Evolutionary conservation across 2,888 invertebrate genomes (phyloP).

Genomic region (Cantharis flavilabris): DNA sequence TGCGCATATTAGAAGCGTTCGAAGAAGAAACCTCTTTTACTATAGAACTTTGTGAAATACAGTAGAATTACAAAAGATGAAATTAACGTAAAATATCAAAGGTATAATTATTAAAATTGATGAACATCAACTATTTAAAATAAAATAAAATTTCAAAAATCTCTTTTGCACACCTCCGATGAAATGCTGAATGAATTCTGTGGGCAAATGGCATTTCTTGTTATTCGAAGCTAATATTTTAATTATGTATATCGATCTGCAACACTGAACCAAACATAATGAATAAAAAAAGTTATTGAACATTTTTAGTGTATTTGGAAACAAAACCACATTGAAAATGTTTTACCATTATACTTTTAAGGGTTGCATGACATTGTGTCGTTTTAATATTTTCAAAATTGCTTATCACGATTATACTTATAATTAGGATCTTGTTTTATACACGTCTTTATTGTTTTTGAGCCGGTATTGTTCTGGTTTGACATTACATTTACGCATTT

Average conservation of each 20-base stretch:
- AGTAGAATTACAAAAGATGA: too few relatives aligned
- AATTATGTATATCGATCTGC: neutral
- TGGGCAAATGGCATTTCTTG: neutral
- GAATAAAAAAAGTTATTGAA: neutral
- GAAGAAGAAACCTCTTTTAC: too few relatives aligned
- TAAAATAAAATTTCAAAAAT: neutral
- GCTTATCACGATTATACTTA: constrained; percentile 39
- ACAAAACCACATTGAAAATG: neutral
- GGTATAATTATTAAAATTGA: too few relatives aligned
- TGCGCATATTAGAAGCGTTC: too few relatives aligned
- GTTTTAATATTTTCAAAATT: constrained; percentile 27
- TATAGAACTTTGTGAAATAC: too few relatives aligned
- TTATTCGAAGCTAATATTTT: neutral
- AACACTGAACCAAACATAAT: neutral
- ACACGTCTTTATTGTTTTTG: constrained; percentile 44
- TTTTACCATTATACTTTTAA: constrained; percentile 1
- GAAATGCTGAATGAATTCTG: neutral
- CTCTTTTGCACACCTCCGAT: neutral
- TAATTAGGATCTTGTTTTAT: constrained; percentile 40
- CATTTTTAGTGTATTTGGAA: neutral
- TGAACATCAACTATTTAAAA: too few relatives aligned
- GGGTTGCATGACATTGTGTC: constrained; percentile 8
- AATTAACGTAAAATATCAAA: too few relatives aligned
- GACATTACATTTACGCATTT: constrained; percentile 46
- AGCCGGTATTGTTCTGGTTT: constrained; percentile 39